phyloP scores from a whole-genome alignment of 2,797 vertebrate genomes.

The Tolypeutes matacus region DNA sequence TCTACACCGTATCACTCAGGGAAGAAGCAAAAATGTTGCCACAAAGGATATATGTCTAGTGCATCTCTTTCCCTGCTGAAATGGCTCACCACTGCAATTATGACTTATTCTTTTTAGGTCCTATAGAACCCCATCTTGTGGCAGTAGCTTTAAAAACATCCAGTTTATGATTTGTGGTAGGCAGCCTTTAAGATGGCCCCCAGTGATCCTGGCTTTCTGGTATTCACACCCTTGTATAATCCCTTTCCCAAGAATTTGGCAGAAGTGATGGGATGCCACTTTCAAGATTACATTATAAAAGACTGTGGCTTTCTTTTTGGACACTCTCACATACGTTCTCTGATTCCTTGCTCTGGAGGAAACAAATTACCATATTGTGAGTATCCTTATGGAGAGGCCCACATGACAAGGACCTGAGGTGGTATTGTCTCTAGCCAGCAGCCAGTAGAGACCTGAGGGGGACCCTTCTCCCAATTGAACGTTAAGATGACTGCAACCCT shows the following conservation, averaged over 20 bases:
- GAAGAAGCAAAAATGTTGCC: neutral
- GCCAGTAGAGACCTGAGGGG: neutral
- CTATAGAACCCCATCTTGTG: neutral
- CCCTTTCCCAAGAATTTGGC: neutral
- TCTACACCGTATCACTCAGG: neutral
- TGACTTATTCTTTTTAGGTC: neutral
- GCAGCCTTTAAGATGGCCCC: neutral
- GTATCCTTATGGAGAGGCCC: neutral
- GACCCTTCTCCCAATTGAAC: neutral
- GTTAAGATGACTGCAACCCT: neutral
- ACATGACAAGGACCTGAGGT: neutral
- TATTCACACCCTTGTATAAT: neutral
- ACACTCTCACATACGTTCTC: neutral
- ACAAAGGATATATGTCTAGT: neutral
- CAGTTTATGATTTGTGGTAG: neutral
- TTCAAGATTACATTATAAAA: constrained; percentile 9
- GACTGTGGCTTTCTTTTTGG: constrained; percentile 28
- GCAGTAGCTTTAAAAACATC: neutral
- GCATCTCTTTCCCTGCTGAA: constrained; percentile 11
- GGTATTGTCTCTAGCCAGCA: too few species aligned
- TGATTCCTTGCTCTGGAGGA: constrained; percentile 20
- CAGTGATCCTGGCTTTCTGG: neutral
- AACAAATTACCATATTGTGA: neutral
- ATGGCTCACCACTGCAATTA: neutral
- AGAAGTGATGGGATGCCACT: neutral